These are phyloP conservation scores for Parthenolecanium corni DNA, from an alignment of 2,888 invertebrate genomes.

Conservation along the genomic window DNA sequence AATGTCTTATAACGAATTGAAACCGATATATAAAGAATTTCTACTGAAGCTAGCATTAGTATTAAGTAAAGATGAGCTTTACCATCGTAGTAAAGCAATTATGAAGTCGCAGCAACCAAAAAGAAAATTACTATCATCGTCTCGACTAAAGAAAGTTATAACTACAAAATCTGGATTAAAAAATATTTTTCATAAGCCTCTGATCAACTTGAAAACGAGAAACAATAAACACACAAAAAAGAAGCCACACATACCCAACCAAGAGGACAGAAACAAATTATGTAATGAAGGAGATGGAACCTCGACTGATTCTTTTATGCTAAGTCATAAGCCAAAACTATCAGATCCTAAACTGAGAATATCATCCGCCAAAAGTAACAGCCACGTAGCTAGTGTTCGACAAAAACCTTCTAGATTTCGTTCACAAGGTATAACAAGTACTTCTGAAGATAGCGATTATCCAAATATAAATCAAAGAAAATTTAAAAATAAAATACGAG, in stretches of 20 bases:
- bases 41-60: slow-evolving; percentile 75
- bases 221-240: slow-evolving; percentile 10
- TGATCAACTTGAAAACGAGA: slow-evolving; percentile 30
- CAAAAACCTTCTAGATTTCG: slow-evolving; percentile 9
- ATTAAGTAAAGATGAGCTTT: slow-evolving; percentile 81
- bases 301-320: slow-evolving; percentile 49
- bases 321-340: slow-evolving; percentile 43
- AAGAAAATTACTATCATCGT: too few relatives aligned
- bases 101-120: slow-evolving; percentile 62
- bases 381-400: slow-evolving; percentile 1
- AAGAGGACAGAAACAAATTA: slow-evolving; percentile 21
- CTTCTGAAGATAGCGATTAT: slow-evolving; percentile 43
- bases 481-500: slow-evolving; percentile 34
- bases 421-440: slow-evolving; percentile 32
- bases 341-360: background rate
- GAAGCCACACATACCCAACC: slow-evolving; percentile 36
- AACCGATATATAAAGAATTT: slow-evolving; percentile 84
- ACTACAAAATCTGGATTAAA: slow-evolving; percentile 50
- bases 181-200: slow-evolving; percentile 51
- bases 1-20: slow-evolving; percentile 85
- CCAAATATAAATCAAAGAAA: slow-evolving; percentile 37
- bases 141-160: slow-evolving; percentile 41
- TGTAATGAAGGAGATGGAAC: slow-evolving; percentile 50
- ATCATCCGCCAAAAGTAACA: slow-evolving; percentile 12
- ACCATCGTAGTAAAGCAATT: slow-evolving; percentile 76